These are phyloP conservation scores for Chrosomus eos DNA, from an alignment of 2,797 vertebrate genomes.

Conservation along the genomic window DNA sequence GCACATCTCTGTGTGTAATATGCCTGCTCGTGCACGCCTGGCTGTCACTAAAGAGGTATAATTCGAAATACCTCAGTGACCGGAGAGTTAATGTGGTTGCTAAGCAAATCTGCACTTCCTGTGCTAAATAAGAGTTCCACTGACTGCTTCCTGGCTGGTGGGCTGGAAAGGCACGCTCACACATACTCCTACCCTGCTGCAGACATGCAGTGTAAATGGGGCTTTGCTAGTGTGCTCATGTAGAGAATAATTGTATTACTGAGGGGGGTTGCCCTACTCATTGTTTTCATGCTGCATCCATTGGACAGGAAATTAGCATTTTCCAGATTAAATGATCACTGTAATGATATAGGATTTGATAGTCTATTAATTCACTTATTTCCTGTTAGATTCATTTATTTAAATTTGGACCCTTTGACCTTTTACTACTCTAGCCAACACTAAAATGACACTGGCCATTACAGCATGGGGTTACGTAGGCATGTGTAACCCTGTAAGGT, in stretches of 20 bases:
- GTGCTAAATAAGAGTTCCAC: constrained; percentile 68
- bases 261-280: constrained; percentile 26
- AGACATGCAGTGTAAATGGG: constrained; percentile 35
- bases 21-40: constrained; percentile 45
- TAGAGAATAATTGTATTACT: constrained; percentile 49
- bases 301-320: constrained; percentile 53
- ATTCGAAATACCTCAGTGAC: constrained; percentile 73
- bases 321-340: constrained; percentile 54
- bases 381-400: constrained; percentile 4
- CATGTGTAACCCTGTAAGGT: constrained; percentile 44
- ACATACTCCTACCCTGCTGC: constrained; percentile 26
- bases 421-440: constrained; percentile 10
- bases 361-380: constrained; percentile 15
- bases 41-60: constrained; percentile 57
- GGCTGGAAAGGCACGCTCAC: constrained; percentile 56
- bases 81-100: constrained; percentile 77
- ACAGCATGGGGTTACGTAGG: constrained; percentile 38
- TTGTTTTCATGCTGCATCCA: constrained; percentile 26
- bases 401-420: constrained; percentile 13
- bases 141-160: constrained; percentile 70
- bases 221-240: constrained; percentile 33
- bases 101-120: constrained; percentile 76
- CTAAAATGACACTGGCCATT: constrained; percentile 33
- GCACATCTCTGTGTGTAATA: constrained; percentile 16
- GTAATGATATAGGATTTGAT: constrained; percentile 42